Conservation (phyloP, 2,113 vertebrate species). For the Syngnathus floridae region DNA sequence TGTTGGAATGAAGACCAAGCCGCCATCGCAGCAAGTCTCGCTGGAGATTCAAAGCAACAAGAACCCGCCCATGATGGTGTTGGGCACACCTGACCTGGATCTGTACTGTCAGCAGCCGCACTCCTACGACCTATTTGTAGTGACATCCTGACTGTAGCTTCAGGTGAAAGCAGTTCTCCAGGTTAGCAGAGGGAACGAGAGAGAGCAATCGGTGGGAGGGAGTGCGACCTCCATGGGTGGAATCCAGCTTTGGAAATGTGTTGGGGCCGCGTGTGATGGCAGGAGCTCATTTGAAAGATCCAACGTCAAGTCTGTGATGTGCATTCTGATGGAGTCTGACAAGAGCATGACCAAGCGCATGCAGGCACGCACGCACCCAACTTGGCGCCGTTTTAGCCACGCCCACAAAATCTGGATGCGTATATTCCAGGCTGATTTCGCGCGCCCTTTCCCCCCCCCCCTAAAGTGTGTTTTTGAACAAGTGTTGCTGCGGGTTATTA, state of each 20-base stretch:
- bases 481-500: no score
- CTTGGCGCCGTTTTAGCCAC: no score
- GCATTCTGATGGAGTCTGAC: slow-evolving; percentile 26
- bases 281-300: slow-evolving; percentile 50
- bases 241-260: slow-evolving; percentile 45
- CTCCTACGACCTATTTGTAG: slow-evolving; percentile 47
- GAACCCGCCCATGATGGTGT: no score
- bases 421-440: no score
- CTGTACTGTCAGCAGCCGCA: slow-evolving; percentile 13
- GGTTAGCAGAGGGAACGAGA: slow-evolving; percentile 37
- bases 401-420: no score
- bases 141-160: slow-evolving; percentile 59
- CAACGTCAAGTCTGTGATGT: slow-evolving; percentile 45
- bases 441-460: no score
- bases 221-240: slow-evolving; percentile 52
- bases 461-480: no score
- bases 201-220: slow-evolving; percentile 34
- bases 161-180: slow-evolving; percentile 41
- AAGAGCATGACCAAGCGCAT: not conserved
- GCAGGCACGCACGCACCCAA: no score
- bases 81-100: slow-evolving; percentile 26
- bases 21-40: no score
- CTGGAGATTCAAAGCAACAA: no score
- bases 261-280: slow-evolving; percentile 34
- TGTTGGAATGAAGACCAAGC: slow-evolving; percentile 15